Percentiles rank a stretch among this genome's conserved stretches.
phyloP scores from a whole-genome alignment of 1,140 invertebrate genomes.

The Littorina saxatilis region DNA sequence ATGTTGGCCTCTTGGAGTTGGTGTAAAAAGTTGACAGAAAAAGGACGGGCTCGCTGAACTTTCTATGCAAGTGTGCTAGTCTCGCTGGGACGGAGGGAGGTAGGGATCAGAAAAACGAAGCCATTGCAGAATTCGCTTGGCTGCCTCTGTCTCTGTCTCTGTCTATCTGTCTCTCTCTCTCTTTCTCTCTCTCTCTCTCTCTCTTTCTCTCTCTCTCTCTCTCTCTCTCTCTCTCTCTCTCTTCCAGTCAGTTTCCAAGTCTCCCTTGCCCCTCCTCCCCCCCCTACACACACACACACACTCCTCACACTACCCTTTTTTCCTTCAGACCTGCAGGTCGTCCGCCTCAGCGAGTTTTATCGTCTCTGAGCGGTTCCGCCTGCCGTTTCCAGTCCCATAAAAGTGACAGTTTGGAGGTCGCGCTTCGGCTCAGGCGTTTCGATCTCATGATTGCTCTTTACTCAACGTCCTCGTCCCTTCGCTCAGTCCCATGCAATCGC shows the following conservation, averaged over 20 bases:
- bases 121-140: not conserved
- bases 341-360: constrained; percentile 13
- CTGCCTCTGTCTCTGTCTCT: not conserved
- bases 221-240: not conserved
- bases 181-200: too few species aligned
- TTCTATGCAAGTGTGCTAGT: too few species aligned
- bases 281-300: too few species aligned
- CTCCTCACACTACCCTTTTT: too few species aligned
- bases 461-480: constrained; percentile 9
- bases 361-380: constrained; percentile 27
- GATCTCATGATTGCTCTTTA: constrained; percentile 15
- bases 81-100: too few species aligned
- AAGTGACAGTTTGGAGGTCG: constrained; percentile 21
- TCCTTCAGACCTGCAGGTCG: not conserved
- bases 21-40: too few species aligned
- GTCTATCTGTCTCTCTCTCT: too few species aligned
- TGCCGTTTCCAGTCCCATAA: constrained; percentile 23
- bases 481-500: too few species aligned
- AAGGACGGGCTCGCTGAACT: too few species aligned
- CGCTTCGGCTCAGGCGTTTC: constrained; percentile 2
- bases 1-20: too few species aligned
- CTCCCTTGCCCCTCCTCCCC: not conserved
- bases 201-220: not conserved
- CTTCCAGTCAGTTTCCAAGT: too few species aligned
- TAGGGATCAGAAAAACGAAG: too few species aligned